Evolutionary conservation across 2,797 vertebrate genomes (phyloP), one percentile per base, ranked within the genome.

Genomic region (Protosalanx chinensis): DNA sequence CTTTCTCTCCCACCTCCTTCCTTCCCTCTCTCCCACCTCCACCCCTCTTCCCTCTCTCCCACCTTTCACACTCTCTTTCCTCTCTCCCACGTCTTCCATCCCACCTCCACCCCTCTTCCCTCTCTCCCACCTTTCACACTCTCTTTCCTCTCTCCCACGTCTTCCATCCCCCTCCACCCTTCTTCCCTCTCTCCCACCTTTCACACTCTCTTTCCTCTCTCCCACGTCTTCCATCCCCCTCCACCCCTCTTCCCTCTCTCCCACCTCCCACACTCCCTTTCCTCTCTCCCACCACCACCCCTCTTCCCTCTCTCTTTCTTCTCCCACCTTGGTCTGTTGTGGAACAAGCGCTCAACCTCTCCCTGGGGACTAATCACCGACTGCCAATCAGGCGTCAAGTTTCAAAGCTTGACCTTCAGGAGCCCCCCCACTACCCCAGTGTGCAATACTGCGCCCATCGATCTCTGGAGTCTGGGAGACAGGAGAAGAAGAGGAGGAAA

Each of bases 401-500:
- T 72, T 75, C 70, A 70, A 20, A 41, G 62, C 27, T n/a, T 75
- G 73, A 74, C 69, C 76, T 72, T 74, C 64, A 78, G 15, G n/a
- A 68, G 27, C n/a, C 58, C 63, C 35, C 37, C 37, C 10, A 3
- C 37, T 41, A 41, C 37, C 37, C 37, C 10, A 41, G 65, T 27
- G 30, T 53, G 15, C 46, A 27, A 67, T 30, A 41, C 37, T 35
- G 65, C 8, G 18, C 10, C 30, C n/a, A 72, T 76, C 4, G 32
- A 72, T 63, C 58, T 30, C 37, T 46, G 6, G 10, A 66, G 62
- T 61, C 37, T 1, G 33, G 37, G 20, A 3, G 27, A n/a, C 5
- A 71, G 49, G 7, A 41, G 37, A 7, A 33, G 7, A 7, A 3
- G 18, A 13, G 20, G n/a, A 16, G 1, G 46, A 32, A 29, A 53